Evolutionary conservation across 64 coral and sea anemone genomes (phyloP), one percentile per base, ranked within the genome.

Genomic region (Platygyra sinensis): DNA sequence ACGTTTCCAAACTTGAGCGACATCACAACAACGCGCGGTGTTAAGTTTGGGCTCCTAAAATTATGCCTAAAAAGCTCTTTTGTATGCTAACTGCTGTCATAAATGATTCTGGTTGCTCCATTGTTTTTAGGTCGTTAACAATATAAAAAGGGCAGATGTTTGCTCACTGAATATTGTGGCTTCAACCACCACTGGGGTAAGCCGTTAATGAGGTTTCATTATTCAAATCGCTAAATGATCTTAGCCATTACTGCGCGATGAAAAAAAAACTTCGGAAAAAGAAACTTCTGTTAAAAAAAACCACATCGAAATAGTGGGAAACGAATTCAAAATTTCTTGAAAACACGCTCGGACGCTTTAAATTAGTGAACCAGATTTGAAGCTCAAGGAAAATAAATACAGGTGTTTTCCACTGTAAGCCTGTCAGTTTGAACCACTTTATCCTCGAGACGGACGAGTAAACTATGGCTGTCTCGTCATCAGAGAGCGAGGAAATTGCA

Each of bases 131-230:
- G 3, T 8, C 31, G 27, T 42, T 22, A 81, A 42, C 27, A 63
- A 60, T 81, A 1, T 5, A 63, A 38, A 81, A 81, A 81, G 18
- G 57, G 79, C 79, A 81, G 54, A 63, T 81, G 79, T 81, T 81
- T 62, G 4, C 16, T 81, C 17, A 57, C 57, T 79, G 24, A 79
- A 81, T 81, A 62, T 62, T 81, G 28, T 20, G 62, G 9, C 18
- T 61, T 39, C 76, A 51, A 12, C 51, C 27, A 6, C 22, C 50
- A 11, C 22, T 79, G 50, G n/a, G 6, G 9, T 55, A 20, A 65
- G 42, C 42, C 42, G 31, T 12, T 27, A 79, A 59, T 57, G 76
- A 67, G 60, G 25, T 38, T 22, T 57, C 61, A 33, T 67, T 67
- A 67, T 62, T 67, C 17, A 42, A 67, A 38, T 65, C 31, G 59